Base-by-base conservation (phyloP, 2,797 vertebrate species). In the Poeciliopsis gracilis region DNA sequence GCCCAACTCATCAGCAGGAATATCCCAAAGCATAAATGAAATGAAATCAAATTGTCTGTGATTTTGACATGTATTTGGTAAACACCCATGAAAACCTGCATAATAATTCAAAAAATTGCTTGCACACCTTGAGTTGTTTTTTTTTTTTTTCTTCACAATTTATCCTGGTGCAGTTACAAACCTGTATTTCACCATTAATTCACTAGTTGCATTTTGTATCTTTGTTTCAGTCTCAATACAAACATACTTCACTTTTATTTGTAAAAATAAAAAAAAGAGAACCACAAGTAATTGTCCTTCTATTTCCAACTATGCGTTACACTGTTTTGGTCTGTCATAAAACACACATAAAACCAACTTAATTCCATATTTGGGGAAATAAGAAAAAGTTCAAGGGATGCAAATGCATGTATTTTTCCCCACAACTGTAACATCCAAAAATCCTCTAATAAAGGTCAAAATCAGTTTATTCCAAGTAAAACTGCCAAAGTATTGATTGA, bases 361-460 rank as follows among this genome's bases (percentile, higher is more conserved):
- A 41, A 67, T 33, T 67, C 23, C 36, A 33, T 12, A 67, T 67
- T 41, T 41, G 18, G 28, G 9, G 9, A 66, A 66, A 23, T 38
- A 23, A 23, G 4, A 43, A 41, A 67, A 41, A 5, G 38, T 43
- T 41, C 11, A 69, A 2, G 38, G 12, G 1, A 1, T 1, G 15
- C 16, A n/a, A 43, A 43, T 43, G 23, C 38, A 36, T 36, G 36
- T 36, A 36, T 36, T 0, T 74, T 51, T 33, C 46, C 53, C 11
- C 2, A 51, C 59, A 69, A 45, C 43, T 69, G 66, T 69, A 55
- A 36, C 70, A 80, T 72, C 61, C n/a, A 51, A 63, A 63, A 84
- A 75, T 23, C 15, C 12, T 78, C 84, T 45, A 91, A 87, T 91
- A 91, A 91, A 91, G 63, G 38, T 23, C 7, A 66, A 77, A 75